A percentile compares a stretch with the other conserved stretches of the same genome.
These are phyloP conservation scores for Microctonus brassicae DNA, from an alignment of 2,888 invertebrate genomes.

Conservation along the genomic window DNA sequence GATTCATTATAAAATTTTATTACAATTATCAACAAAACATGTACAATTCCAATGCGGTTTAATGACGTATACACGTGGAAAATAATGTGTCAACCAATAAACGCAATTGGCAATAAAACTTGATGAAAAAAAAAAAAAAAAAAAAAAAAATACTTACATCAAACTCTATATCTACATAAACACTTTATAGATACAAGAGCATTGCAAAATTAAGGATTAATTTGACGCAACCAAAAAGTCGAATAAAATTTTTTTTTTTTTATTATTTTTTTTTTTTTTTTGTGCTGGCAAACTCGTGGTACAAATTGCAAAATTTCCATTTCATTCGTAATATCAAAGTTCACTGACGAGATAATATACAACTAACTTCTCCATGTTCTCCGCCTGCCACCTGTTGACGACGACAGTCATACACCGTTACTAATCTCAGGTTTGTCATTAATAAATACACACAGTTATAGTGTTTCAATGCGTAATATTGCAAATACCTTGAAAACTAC, in stretches of 20 bases:
- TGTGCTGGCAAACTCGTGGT: background rate
- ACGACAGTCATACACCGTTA: constrained; percentile 24
- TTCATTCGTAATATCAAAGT: constrained; percentile 22
- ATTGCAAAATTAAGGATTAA: too few species aligned
- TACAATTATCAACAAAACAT: background rate
- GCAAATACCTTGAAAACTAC: background rate
- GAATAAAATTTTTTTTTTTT: too few species aligned
- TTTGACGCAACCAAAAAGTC: too few species aligned
- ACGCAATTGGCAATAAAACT: too few species aligned
- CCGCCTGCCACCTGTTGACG: constrained; percentile 7
- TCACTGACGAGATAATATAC: constrained; percentile 4
- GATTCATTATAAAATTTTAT: background rate
- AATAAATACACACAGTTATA: constrained; percentile 20
- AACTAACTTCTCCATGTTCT: constrained; percentile 1
- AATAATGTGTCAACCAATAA: background rate
- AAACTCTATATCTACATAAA: too few species aligned
- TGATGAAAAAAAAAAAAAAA: too few species aligned
- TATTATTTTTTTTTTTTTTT: too few species aligned
- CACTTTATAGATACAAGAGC: too few species aligned
- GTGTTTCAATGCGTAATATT: constrained; percentile 26
- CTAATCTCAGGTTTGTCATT: constrained; percentile 27
- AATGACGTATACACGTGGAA: background rate
- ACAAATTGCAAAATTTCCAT: constrained; percentile 6
- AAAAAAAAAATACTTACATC: background rate
- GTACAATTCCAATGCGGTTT: background rate